Conservation (phyloP, 2,113 vertebrate species). For the Rousettus leschenaultii region DNA sequence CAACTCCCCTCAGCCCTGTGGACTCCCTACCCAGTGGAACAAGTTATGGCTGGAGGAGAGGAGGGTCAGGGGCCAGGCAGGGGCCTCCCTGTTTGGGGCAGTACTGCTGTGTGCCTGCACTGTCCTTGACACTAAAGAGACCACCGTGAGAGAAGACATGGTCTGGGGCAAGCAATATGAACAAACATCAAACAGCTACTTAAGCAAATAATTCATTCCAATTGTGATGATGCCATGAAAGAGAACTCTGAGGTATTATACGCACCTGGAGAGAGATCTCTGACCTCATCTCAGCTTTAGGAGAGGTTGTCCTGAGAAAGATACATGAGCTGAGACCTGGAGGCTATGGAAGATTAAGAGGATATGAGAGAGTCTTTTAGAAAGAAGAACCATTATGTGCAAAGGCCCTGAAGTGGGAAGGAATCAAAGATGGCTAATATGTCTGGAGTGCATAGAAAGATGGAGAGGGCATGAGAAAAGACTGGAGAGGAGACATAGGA, state of each 20-base stretch:
- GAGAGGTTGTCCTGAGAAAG: not conserved
- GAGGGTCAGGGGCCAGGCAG: not conserved
- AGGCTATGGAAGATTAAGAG: not conserved
- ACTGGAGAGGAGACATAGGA: not conserved
- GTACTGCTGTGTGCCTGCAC: fast-evolving
- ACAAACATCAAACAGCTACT: not conserved
- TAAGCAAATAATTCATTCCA: not conserved
- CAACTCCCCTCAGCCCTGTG: not conserved
- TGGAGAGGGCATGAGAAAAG: not conserved
- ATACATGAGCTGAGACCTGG: not conserved
- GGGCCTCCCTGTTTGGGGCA: not conserved
- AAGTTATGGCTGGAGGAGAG: not conserved
- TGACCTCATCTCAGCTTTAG: not conserved
- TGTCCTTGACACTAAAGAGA: not conserved
- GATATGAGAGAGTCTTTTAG: not conserved
- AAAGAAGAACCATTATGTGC: not conserved
- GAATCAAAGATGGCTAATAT: not conserved
- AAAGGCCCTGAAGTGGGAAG: not conserved
- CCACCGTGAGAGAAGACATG: not conserved
- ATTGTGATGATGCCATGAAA: not conserved
- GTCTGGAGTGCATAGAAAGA: not conserved
- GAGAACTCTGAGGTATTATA: not conserved
- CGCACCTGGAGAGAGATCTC: not conserved
- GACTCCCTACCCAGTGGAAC: not conserved
- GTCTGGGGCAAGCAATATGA: not conserved